phyloP scores from a whole-genome alignment of 2,113 vertebrate genomes.

The Acanthisitta chloris region DNA sequence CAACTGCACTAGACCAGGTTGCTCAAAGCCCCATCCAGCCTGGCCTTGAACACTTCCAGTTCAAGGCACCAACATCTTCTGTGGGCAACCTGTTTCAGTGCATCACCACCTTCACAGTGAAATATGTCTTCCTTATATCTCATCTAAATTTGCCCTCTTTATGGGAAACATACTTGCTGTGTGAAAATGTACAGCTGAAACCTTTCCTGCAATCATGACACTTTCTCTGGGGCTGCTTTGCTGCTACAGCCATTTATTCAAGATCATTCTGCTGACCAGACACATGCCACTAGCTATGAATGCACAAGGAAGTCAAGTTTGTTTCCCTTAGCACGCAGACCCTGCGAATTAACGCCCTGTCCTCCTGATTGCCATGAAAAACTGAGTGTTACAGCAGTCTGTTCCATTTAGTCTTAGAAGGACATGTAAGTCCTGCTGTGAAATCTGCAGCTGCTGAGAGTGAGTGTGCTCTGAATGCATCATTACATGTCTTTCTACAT shows the following conservation, averaged over 20 bases:
- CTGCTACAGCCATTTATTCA: neutral
- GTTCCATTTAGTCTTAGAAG: neutral
- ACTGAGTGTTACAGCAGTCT: neutral
- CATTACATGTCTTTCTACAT: neutral
- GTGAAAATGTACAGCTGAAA: neutral
- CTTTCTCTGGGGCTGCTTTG: neutral
- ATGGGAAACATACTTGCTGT: neutral
- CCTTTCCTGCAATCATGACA: neutral
- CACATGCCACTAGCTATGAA: neutral
- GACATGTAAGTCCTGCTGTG: neutral
- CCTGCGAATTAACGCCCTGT: rapidly evolving
- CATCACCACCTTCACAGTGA: neutral
- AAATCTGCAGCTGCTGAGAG: neutral
- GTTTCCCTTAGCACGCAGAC: neutral
- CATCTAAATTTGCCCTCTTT: neutral
- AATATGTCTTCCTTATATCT: neutral
- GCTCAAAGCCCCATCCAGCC: neutral
- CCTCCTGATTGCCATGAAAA: neutral
- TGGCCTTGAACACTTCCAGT: neutral
- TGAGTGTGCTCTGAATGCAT: neutral
- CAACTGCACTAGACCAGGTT: neutral
- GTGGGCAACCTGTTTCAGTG: neutral
- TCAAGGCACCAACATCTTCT: neutral
- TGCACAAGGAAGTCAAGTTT: neutral
- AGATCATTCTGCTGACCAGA: neutral